Conservation (phyloP, 2,797 vertebrate genomes). For the Mastacembelus armatus region DNA sequence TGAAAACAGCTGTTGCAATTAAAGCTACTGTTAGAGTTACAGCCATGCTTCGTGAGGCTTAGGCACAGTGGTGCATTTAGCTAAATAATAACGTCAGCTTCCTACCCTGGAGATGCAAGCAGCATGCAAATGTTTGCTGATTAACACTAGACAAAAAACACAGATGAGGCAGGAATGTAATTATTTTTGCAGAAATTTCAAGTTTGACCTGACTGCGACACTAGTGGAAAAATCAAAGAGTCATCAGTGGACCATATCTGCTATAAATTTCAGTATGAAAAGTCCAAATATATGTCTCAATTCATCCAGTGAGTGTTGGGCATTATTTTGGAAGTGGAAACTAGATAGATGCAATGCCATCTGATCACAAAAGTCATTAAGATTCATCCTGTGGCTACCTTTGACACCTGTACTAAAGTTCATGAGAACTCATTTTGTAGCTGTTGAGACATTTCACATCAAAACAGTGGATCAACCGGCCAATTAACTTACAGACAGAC, state of each 20-base stretch:
- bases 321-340: not conserved
- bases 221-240: too few species aligned
- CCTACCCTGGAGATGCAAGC: not conserved
- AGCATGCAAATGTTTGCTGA: not conserved
- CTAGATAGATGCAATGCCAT: not conserved
- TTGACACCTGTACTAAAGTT: too few species aligned
- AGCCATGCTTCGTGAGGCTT: not conserved
- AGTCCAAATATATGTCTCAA: too few species aligned
- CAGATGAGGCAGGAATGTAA: not conserved
- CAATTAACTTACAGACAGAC: not conserved
- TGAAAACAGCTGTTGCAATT: not conserved
- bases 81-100: not conserved
- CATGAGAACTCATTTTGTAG: not conserved
- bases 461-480: too few species aligned
- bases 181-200: too few species aligned
- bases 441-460: not conserved
- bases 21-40: not conserved
- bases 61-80: not conserved
- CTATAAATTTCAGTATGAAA: too few species aligned
- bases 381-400: too few species aligned
- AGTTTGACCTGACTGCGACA: too few species aligned
- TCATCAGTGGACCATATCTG: too few species aligned
- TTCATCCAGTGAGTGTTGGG: too few species aligned
- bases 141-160: not conserved
- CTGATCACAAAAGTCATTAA: not conserved